Evolutionary conservation across 2,113 vertebrate genomes (phyloP), one percentile per base, ranked within the genome.

Genomic region (Rhea americana): DNA sequence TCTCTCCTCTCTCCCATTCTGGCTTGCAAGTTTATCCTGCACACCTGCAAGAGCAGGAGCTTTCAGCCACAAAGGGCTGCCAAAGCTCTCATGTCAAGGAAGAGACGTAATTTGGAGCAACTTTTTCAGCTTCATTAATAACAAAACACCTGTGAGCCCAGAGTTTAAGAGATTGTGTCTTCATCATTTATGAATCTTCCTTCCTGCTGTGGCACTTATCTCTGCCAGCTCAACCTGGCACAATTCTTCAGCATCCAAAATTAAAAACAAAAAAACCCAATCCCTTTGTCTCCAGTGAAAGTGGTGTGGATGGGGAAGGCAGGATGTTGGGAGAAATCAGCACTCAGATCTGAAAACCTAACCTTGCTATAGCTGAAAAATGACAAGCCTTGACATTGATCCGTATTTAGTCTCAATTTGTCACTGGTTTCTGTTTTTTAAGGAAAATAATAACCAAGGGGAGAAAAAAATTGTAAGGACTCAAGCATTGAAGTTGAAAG

Each of bases 61-160:
- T 94, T 89, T 91, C 80, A 88, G 82, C 90, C 75, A 91, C 82
- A 93, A 92, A 91, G 84, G 73, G 50, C 92, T 95, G 95, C 87
- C 95, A 96, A 93, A 88, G 59, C 75, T 79, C 91, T 91, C 65
- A 45, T 71, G 81, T 95, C 90, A 95, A 95, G 88, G 63, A 94
- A 85, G 80, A 94, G 91, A 92, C n/a, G 47, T 95, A 93, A 95
- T 94, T 63, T 90, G 86, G 80, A 96, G 94, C 93, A 94, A 95
- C 84, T 94, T 95, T 96, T 96, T 92, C 94, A 93, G 89, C 93
- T 95, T 96, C 92, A 96, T 95, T 95, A 97, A 95, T 95, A 96
- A 91, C 85, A 95, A 93, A 95, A 96, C 93, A 96, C 92, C 96
- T 97, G 96, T 75, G 92, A 94, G 89, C 80, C 73, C 79, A 70